These are phyloP conservation scores for Troides oblongomaculatus DNA, from an alignment of 2,888 invertebrate species.

Conservation along the genomic window DNA sequence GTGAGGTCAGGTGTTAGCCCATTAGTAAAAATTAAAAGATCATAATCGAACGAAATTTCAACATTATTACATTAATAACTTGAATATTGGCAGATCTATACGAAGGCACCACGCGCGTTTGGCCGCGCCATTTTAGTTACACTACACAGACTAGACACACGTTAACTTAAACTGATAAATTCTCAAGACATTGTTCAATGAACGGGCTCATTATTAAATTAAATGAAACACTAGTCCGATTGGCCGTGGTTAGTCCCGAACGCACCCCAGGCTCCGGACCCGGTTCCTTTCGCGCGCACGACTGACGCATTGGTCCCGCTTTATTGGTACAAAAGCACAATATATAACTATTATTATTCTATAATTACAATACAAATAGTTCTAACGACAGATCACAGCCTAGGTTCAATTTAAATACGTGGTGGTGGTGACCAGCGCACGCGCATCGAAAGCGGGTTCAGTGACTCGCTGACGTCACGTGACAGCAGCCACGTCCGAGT, in stretches of 20 bases:
- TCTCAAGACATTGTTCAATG: conserved; percentile 16
- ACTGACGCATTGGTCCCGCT: conserved; percentile 44
- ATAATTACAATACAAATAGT: conserved; percentile 49
- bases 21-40: no score
- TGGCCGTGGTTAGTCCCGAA: conserved; percentile 14
- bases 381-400: conserved; percentile 77
- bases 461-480: conserved; percentile 56
- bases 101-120: conserved; percentile 10
- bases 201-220: conserved; percentile 10
- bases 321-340: conserved; percentile 54
- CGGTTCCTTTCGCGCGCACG: conserved; percentile 24
- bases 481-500: conserved; percentile 64
- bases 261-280: conserved; percentile 5
- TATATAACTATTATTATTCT: conserved; percentile 44
- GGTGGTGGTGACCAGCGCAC: conserved; percentile 48
- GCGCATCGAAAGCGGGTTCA: conserved; percentile 29
- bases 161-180: conserved; percentile 25
- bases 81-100: conserved; percentile 31
- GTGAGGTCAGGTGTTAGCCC: no score
- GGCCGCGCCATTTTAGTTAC: conserved; percentile 22
- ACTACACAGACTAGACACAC: conserved; percentile 29
- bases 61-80: conserved; percentile 31
- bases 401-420: conserved; percentile 54
- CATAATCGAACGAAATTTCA: conserved; percentile 40
- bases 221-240: conserved; percentile 19